Conservation (phyloP, 2,113 vertebrate genomes). For the Columba janthina region DNA sequence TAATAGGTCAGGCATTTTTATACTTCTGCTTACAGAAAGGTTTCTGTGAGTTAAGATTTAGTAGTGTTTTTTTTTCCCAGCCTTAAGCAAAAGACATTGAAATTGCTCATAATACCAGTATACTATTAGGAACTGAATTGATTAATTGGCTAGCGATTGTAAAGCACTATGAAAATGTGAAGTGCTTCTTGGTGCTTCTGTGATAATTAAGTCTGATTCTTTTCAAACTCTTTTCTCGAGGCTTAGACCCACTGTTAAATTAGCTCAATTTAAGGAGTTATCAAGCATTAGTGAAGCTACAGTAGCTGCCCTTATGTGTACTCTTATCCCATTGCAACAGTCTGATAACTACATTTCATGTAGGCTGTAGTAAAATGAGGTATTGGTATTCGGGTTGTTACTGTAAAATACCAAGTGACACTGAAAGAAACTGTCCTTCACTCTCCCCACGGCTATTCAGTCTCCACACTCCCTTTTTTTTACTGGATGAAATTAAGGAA, state of each 20-base stretch:
- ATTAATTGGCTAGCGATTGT: not conserved
- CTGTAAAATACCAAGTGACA: not conserved
- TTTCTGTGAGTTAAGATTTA: not conserved
- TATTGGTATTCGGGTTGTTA: not conserved
- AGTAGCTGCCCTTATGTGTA: not conserved
- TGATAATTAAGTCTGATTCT: constrained; percentile 21
- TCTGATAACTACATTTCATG: not conserved
- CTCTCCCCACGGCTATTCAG: not conserved
- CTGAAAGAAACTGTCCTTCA: not conserved
- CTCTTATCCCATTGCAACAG: not conserved
- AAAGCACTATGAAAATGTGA: not conserved
- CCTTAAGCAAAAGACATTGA: not conserved
- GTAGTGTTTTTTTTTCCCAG: not conserved
- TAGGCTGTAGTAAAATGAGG: not conserved
- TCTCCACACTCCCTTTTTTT: not conserved
- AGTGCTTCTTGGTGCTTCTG: not conserved
- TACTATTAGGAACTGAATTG: not conserved
- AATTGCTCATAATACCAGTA: not conserved
- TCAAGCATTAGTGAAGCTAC: not conserved
- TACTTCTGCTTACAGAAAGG: not conserved
- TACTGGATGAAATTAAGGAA: not conserved
- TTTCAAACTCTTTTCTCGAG: not conserved
- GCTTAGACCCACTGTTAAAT: not conserved
- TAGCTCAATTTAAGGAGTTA: not conserved
- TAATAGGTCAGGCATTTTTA: not conserved